Evolutionary conservation across 2,888 invertebrate species (phyloP).

Genomic region (Cerastis rubricosa): DNA sequence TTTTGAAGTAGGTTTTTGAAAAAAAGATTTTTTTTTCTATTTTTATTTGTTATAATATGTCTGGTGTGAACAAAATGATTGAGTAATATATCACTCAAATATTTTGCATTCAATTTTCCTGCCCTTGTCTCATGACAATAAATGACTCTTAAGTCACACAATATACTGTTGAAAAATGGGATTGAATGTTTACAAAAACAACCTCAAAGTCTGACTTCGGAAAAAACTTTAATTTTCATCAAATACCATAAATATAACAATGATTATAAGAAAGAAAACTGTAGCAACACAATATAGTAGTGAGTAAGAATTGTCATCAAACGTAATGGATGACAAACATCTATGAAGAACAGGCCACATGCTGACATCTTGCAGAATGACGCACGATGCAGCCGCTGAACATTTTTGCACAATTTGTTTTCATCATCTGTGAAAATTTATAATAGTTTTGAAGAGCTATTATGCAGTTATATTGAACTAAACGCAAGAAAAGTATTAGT

Average conservation of each 20-base stretch:
- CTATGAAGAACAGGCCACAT: slow-evolving; percentile 19
- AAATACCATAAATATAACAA: not conserved
- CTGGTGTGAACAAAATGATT: no score
- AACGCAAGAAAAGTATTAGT: no score
- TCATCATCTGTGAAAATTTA: not conserved
- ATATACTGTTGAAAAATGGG: not conserved
- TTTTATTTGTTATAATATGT: no score
- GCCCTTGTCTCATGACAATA: no score
- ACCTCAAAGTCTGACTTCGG: not conserved
- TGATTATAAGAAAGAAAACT: slow-evolving; percentile 3
- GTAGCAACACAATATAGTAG: slow-evolving; percentile 4
- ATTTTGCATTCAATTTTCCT: no score
- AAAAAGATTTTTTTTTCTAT: no score
- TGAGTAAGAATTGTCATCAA: not conserved
- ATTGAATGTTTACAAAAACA: not conserved
- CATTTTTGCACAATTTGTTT: not conserved
- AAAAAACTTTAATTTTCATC: no score
- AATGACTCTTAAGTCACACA: no score
- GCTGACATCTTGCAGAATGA: slow-evolving; percentile 34
- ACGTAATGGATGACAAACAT: slow-evolving; percentile 7
- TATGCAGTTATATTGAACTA: not conserved
- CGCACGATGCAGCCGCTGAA: slow-evolving; percentile 3
- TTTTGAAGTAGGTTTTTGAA: no score
- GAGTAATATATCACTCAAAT: no score
- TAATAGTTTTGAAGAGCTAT: not conserved